Base-by-base conservation (phyloP, 1,140 invertebrate species). In the Harpegnathos saltator region DNA sequence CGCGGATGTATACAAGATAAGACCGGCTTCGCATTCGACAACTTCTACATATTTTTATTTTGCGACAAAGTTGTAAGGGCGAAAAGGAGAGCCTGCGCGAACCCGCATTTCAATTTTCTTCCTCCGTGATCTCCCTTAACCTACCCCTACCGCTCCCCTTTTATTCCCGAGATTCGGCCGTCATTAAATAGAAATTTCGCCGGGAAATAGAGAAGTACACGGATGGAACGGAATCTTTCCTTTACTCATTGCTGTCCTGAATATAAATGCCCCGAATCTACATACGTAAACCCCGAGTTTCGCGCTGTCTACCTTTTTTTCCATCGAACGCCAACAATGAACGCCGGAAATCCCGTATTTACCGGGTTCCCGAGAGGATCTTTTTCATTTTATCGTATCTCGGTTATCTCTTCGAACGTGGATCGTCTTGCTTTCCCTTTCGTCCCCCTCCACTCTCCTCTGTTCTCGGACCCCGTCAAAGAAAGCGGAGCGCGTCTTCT, bases 261-360 rank as follows among this genome's bases (percentile, higher is more conserved):
- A 69, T 80, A 52, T 80, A 80, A 80, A 59, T 14, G 54, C 69
- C 33, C 69, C 54, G 33, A 69, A 80, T 80, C 29, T 80, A 56
- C 75, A 69, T 59, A 58, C 33, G 19, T 80, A 69, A 78, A 68
- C 59, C n/a, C 17, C 38, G 38, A 71, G 58, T 58, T 59, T 71
- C 38, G 52, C 29, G 19, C 15, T 15, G 2, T 14, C 15, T 22
- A 5, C n/a, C 19, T 17, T n/a, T 63, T 63, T 63, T 58, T 19
- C 44, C 66, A 17, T 71, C 52, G 22, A 78, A 69, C 52, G 19
- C 50, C 44, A 59, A 69, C 75, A 63, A 66, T 48, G 22, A 19
- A 33, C n/a, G n/a, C 26, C 7, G 7, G 22, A 69, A 38, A 52
- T 58, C 54, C 11, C 26, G 44, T 26, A 66, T 77, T 77, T 77